These are phyloP conservation scores for Ictalurus furcatus DNA, from an alignment of 2,113 vertebrate genomes.

Conservation along the genomic window DNA sequence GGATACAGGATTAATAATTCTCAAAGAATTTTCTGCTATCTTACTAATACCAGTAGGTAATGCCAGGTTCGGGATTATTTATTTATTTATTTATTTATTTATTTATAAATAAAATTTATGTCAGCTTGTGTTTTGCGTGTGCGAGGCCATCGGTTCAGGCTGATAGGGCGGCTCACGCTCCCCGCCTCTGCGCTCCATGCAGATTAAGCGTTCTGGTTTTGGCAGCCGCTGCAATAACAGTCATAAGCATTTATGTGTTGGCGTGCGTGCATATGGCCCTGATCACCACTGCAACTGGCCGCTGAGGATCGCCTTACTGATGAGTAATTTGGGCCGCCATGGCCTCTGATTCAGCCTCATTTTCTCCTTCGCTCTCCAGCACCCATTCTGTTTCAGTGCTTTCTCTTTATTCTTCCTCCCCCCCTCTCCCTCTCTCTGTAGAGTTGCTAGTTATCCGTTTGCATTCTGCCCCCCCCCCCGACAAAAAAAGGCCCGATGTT, in stretches of 20 bases:
- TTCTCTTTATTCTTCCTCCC: background rate
- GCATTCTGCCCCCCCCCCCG: background rate
- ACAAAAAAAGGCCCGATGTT: background rate
- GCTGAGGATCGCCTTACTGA: slow-evolving; percentile 66
- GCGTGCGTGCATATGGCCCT: slow-evolving; percentile 67
- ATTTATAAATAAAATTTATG: too few species aligned
- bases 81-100: background rate
- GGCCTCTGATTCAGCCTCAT: slow-evolving; percentile 45
- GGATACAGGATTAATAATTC: background rate
- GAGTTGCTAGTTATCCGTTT: background rate
- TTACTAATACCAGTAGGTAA: background rate
- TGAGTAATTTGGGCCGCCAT: slow-evolving; percentile 67
- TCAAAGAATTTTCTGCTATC: background rate
- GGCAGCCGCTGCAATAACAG: slow-evolving; percentile 68
- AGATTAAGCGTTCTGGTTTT: slow-evolving; percentile 59
- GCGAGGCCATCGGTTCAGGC: background rate
- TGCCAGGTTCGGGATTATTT: background rate
- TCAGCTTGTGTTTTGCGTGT: background rate
- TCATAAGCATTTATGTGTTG: slow-evolving; percentile 68
- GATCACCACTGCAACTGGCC: slow-evolving; percentile 62
- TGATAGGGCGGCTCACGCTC: slow-evolving; percentile 29
- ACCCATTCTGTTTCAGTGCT: slow-evolving; percentile 17
- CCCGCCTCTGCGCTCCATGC: slow-evolving; percentile 54
- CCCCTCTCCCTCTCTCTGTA: background rate
- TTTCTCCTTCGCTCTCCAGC: slow-evolving; percentile 31